Evolutionary conservation across 2,113 vertebrate species (phyloP), one percentile per base, ranked within the genome.

Genomic region (Colossoma macropomum): DNA sequence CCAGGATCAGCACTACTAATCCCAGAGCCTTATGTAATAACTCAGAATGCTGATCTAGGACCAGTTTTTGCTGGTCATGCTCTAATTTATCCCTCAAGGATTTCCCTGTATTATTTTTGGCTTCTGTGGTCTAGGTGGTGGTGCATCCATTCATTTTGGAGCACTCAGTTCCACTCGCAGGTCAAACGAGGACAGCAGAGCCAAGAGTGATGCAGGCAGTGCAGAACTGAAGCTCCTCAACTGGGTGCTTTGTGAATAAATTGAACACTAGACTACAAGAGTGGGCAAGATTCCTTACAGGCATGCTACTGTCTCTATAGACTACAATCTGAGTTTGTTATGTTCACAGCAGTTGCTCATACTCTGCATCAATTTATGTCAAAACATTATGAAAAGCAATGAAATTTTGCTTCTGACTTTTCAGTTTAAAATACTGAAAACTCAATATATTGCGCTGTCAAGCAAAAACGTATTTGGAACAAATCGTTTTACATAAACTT

Each of bases 11-110:
- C 15, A 45, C 21, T 52, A 17, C 48, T 75, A 63, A 75, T 81
- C 68, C 68, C n/a, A 2, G 38, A 45, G 68, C 34, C 68, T 45
- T 81, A 81, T 4, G 23, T 72, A 50, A 73, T 50, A 30, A 21
- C 71, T 32, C 45, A 3, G 15, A 62, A 48, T 45, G 32, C 48
- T 72, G 41, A 27, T 34, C 62, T 65, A 52, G 38, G 28, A 34
- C 73, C 71, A 52, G 21, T 60, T 75, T 75, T 74, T 73, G 63
- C 72, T 66, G 19, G 30, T 38, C 68, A 65, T 45, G n/a, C 73
- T 66, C 80, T 65, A 45, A 52, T 66, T 45, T 66, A 52, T 38
- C 60, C 79, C 70, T 81, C 15, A 25, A 65, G 59, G 79, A 81
- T 81, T 81, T 63, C 17, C 70, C 71, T 23, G 27, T 27, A 34